phyloP scores from a whole-genome alignment of 35 echinoderm and acorn worm species.

The Lytechinus variegatus region DNA sequence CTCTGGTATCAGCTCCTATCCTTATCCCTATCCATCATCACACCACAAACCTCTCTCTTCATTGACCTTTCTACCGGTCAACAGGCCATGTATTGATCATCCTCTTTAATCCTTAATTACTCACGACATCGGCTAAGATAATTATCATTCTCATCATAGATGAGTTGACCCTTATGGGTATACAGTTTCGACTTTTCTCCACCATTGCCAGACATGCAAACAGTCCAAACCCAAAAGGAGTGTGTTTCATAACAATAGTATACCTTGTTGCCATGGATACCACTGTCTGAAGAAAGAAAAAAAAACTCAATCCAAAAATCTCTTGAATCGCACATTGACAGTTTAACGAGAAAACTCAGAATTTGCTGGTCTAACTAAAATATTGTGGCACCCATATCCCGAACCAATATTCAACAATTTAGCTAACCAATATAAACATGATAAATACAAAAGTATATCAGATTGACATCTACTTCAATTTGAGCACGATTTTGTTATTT shows the following conservation, averaged over 20 bases:
- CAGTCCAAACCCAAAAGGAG: neutral
- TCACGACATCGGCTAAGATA: neutral
- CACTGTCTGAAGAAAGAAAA: neutral
- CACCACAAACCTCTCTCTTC: neutral
- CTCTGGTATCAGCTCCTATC: neutral
- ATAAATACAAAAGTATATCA: too few species aligned
- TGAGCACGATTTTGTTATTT: too few species aligned
- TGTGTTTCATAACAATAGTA: neutral
- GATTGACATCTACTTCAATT: too few species aligned
- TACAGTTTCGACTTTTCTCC: neutral
- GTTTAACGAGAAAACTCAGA: too few species aligned
- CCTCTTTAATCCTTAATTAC: neutral
- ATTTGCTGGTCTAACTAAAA: too few species aligned
- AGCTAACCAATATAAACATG: too few species aligned
- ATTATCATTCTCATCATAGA: slow-evolving; percentile 12
- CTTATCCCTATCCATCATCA: neutral
- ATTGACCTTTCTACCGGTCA: neutral
- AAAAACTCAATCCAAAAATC: too few species aligned
- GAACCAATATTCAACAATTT: too few species aligned
- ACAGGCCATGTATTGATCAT: neutral
- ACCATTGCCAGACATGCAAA: neutral
- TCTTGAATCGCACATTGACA: too few species aligned
- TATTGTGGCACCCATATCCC: too few species aligned
- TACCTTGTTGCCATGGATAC: neutral
- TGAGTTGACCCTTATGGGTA: neutral